A percentile compares a stretch with the other conserved stretches of the same genome.
Conservation (phyloP, 2,888 invertebrate species). For the Acanthococcus lagerstroemiae region DNA sequence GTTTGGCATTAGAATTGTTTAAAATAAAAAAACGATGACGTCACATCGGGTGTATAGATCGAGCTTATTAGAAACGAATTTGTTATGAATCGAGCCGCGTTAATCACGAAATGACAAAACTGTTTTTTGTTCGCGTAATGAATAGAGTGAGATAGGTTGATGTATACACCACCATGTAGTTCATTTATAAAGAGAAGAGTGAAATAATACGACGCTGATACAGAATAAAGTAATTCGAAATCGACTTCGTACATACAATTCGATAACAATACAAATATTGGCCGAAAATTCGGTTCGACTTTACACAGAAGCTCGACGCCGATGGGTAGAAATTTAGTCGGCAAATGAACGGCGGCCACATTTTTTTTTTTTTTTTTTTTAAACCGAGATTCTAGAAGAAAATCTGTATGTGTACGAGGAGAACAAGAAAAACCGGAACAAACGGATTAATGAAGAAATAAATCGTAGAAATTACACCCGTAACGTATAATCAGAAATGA, state of each 20-base stretch:
- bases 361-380: not conserved
- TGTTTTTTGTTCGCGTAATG: conserved; percentile 21
- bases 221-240: too few species aligned
- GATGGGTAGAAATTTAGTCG: too few species aligned
- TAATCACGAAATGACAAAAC: conserved; percentile 26
- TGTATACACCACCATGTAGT: too few species aligned
- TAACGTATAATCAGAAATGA: conserved; percentile 16
- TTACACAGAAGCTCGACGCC: too few species aligned
- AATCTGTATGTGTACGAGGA: not conserved
- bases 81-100: conserved; percentile 15
- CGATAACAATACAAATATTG: too few species aligned
- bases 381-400: not conserved
- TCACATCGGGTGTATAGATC: not conserved
- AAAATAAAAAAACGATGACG: conserved; percentile 15
- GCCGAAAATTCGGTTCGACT: too few species aligned
- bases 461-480: conserved; percentile 14
- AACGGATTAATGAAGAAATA: conserved; percentile 23
- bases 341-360: too few species aligned
- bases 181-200: too few species aligned
- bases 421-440: conserved; percentile 23
- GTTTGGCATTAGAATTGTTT: too few species aligned
- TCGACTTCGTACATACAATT: too few species aligned
- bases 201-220: too few species aligned
- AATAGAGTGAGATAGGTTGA: conserved; percentile 15
- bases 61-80: conserved; percentile 25